phyloP scores from a whole-genome alignment of 2,797 vertebrate genomes.

The Xiphophorus birchmanni region DNA sequence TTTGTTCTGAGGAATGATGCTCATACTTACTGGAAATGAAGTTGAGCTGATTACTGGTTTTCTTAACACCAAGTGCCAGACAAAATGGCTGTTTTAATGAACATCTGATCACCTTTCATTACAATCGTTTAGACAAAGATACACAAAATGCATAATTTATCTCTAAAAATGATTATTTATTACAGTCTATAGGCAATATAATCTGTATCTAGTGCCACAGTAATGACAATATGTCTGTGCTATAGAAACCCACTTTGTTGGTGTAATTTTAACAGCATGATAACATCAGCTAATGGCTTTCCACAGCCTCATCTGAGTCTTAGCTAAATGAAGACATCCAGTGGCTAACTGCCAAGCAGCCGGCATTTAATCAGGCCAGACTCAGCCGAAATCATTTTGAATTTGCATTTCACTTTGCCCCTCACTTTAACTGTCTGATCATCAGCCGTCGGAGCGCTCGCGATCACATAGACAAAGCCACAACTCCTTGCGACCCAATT shows the following conservation, averaged over 20 bases:
- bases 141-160: background rate
- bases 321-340: conserved; percentile 44
- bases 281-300: conserved; percentile 47
- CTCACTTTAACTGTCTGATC: conserved; percentile 57
- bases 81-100: background rate
- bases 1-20: background rate
- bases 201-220: background rate
- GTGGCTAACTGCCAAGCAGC: conserved; percentile 70
- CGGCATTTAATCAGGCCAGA: conserved; percentile 66
- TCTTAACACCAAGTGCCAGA: background rate
- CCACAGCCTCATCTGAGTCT: conserved; percentile 47
- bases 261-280: conserved; percentile 44
- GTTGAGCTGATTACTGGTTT: background rate
- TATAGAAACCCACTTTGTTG: conserved; percentile 18
- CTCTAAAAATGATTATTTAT: background rate
- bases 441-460: conserved; percentile 38
- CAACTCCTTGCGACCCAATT: conserved; percentile 47
- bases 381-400: conserved; percentile 56
- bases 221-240: conserved; percentile 5
- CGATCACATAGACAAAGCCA: conserved; percentile 54
- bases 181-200: background rate
- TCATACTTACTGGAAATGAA: background rate
- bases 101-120: background rate
- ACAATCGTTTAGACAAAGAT: background rate
- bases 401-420: conserved; percentile 66